Evolutionary conservation across 2,797 vertebrate genomes (phyloP), one percentile per base, ranked within the genome.

Genomic region (Taenioides sp.): DNA sequence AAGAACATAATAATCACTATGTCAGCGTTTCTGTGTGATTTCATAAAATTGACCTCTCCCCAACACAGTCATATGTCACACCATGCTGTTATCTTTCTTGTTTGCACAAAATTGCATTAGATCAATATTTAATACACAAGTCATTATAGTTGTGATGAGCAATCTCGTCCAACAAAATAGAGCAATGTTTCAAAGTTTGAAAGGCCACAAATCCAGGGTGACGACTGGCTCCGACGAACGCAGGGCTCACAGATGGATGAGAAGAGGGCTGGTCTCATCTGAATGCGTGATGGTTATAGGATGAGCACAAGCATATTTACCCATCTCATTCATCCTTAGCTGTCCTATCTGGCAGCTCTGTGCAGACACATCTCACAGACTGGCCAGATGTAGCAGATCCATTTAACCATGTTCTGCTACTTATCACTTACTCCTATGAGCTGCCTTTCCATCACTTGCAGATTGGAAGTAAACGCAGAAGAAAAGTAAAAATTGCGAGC

Each of bases 291-390:
- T 84, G 81, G 77, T 81, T 88, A 85, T 84, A 82, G 82, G 83
- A 82, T 84, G 81, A 87, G 83, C 78, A 83, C 78, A 77, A 85
- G 83, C 88, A 84, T 89, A 89, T 92, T 90, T 88, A 86, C 87
- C 86, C 82, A 76, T 85, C 86, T 88, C 91, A 92, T 94, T 90
- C 83, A 87, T 93, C 92, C 89, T 88, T 58, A 55, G 76, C 78
- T 76, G 77, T 86, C 78, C 80, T 87, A 80, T 90, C 84, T 81
- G 74, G 23, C 86, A 59, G 74, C 65, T 70, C 71, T 69, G 74
- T 78, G 78, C 76, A 82, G 81, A 84, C 75, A 70, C 72, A 69
- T 83, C 84, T 87, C 87, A 65, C 70, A 47, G 43, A 16, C 71
- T 85, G 84, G 80, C 80, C 73, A 82, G 80, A 88, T 82, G 80